A percentile compares a stretch with the other conserved stretches of the same genome.
Conservation (phyloP, 2,888 invertebrate genomes). For the Pediacus dermestoides region DNA sequence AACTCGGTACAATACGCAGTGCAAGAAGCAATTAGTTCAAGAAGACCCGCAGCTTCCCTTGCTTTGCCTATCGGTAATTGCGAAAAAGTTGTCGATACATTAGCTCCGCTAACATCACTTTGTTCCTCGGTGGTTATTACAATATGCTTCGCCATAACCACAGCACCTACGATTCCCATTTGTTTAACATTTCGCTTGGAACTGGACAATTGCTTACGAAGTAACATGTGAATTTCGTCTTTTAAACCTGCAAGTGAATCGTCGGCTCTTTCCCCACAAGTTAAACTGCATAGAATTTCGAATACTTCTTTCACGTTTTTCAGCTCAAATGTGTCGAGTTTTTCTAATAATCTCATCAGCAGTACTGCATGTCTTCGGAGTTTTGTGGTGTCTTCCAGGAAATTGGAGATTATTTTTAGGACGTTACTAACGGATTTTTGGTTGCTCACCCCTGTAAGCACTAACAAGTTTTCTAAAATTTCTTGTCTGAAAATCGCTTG, state of each 20-base stretch:
- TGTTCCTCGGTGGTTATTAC: constrained; percentile 44
- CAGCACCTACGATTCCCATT: constrained; percentile 72
- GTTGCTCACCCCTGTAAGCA: constrained; percentile 37
- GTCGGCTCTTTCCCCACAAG: constrained; percentile 54
- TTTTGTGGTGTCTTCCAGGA: constrained; percentile 45
- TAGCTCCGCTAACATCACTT: constrained; percentile 50
- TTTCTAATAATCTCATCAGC: constrained; percentile 68
- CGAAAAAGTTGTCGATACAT: constrained; percentile 52
- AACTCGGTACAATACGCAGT: constrained; percentile 62
- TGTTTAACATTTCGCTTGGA: constrained; percentile 60
- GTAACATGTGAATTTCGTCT: constrained; percentile 79
- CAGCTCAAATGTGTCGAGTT: constrained; percentile 68
- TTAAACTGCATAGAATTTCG: constrained; percentile 73
- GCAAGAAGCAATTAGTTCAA: constrained; percentile 61
- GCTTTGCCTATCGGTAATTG: constrained; percentile 56
- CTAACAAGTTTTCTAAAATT: constrained; percentile 39
- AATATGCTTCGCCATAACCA: constrained; percentile 71
- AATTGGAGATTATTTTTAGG: constrained; percentile 34
- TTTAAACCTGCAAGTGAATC: constrained; percentile 56
- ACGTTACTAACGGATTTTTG: constrained; percentile 45
- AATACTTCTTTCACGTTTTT: constrained; percentile 73
- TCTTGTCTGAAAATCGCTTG: constrained; percentile 37
- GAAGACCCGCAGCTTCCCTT: constrained; percentile 59
- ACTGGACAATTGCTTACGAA: constrained; percentile 78
- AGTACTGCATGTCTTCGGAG: constrained; percentile 59